Conservation (phyloP, 2,113 vertebrate species). For the Hystrix brachyura region DNA sequence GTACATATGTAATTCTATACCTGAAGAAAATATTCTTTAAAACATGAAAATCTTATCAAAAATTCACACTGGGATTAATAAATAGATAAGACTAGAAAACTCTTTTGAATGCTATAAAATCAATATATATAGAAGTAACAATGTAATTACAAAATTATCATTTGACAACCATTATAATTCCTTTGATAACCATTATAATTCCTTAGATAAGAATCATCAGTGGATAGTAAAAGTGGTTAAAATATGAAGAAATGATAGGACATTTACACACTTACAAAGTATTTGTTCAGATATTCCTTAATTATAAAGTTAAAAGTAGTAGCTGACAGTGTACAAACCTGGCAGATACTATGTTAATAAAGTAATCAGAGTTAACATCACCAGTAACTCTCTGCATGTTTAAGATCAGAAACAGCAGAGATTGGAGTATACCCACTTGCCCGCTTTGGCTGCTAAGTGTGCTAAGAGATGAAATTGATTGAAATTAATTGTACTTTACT, state of each 20-base stretch:
- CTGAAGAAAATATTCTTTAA: background rate
- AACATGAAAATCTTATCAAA: background rate
- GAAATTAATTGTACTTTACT: background rate
- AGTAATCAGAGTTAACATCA: background rate
- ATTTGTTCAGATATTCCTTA: background rate
- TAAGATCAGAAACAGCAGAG: background rate
- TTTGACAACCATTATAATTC: background rate
- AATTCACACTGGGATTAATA: background rate
- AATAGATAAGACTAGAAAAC: background rate
- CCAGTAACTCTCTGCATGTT: background rate
- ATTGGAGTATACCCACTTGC: background rate
- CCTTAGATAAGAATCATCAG: background rate
- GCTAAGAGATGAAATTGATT: background rate
- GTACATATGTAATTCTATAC: background rate
- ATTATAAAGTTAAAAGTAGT: background rate
- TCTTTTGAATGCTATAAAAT: no score
- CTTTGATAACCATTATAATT: background rate
- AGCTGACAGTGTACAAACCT: background rate
- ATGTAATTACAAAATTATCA: no score
- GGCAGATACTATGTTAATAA: background rate
- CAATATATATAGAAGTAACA: no score
- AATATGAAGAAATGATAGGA: background rate
- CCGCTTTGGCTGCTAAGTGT: background rate
- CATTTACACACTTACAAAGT: background rate
- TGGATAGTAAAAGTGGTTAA: background rate